Percentiles rank a stretch among this genome's conserved stretches.
phyloP scores from a whole-genome alignment of 92 coral and sea anemone species.

The Palythoa heliodiscus region DNA sequence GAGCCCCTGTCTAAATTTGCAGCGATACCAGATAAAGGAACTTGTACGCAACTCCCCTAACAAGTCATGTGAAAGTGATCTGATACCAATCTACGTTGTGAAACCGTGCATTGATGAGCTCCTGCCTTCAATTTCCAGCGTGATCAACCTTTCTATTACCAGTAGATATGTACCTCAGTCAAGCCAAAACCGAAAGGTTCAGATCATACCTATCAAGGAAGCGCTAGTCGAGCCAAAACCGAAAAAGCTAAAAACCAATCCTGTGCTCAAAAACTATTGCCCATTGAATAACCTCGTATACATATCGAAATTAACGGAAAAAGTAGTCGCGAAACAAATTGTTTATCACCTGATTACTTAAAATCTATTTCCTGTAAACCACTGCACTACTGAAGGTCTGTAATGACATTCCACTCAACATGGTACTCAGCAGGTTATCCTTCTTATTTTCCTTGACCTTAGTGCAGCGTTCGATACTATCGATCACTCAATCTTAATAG shows the following conservation, averaged over 20 bases:
- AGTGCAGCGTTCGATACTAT: no score
- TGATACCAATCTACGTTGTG: constrained; percentile 18
- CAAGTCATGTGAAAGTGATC: constrained; percentile 34
- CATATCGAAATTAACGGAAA: constrained; percentile 38
- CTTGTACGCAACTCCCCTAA: constrained; percentile 20
- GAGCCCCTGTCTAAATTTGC: not conserved
- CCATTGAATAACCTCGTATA: constrained; percentile 17
- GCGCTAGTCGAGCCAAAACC: constrained; percentile 35
- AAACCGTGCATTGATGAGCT: constrained; percentile 33
- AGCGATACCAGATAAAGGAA: not conserved
- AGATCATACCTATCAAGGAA: no score
- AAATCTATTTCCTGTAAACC: constrained; percentile 21
- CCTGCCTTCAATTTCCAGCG: constrained; percentile 15
- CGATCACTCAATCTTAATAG: constrained; percentile 34
- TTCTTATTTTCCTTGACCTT: constrained; percentile 20
- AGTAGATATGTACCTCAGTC: not conserved
- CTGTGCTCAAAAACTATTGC: constrained; percentile 23
- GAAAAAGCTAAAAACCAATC: constrained; percentile 5
- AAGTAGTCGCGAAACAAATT: constrained; percentile 20
- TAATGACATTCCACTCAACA: constrained; percentile 29
- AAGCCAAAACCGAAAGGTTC: no score
- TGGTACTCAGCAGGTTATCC: constrained; percentile 35
- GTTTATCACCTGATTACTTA: constrained; percentile 27
- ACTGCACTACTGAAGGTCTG: constrained; percentile 29
- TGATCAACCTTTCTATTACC: constrained; percentile 24